A percentile compares a stretch with the other conserved stretches of the same genome.
Evolutionary conservation across 2,113 vertebrate genomes (phyloP).

Genomic region (Heteronetta atricapilla): DNA sequence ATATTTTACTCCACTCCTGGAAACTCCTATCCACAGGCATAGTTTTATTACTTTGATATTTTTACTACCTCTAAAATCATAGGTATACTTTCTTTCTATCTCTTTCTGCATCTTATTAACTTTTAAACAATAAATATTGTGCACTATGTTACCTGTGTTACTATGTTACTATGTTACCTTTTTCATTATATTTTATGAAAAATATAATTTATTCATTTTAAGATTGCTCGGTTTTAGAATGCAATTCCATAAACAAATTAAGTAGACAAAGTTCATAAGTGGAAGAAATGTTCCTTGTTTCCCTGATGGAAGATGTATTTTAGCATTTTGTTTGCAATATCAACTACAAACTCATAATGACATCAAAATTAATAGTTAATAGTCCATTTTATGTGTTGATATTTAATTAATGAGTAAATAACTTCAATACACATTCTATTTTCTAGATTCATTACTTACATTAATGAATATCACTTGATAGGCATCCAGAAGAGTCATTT

Average conservation of each 20-base stretch:
- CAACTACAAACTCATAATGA: constrained; percentile 13
- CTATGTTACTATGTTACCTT: too few species aligned
- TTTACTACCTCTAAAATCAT: neutral
- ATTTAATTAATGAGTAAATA: constrained; percentile 53
- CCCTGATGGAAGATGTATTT: neutral
- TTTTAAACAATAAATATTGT: neutral
- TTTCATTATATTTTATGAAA: neutral
- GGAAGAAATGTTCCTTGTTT: constrained; percentile 20
- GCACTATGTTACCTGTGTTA: neutral
- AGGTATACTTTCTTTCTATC: neutral
- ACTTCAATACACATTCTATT: constrained; percentile 16
- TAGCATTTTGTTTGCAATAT: constrained; percentile 30
- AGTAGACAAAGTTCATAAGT: constrained; percentile 7
- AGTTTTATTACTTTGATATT: neutral
- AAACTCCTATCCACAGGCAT: neutral
- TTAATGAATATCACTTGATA: constrained; percentile 17
- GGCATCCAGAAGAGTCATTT: neutral
- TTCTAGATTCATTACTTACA: constrained; percentile 10
- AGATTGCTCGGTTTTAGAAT: neutral
- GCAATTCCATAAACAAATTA: constrained; percentile 21
- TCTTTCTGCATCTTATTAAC: neutral
- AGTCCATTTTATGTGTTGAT: constrained; percentile 7
- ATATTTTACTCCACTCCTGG: neutral
- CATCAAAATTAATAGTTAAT: constrained; percentile 28
- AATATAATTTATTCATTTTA: constrained; percentile 16